phyloP scores from a whole-genome alignment of 2,797 vertebrate genomes.

The Tauraco hartlaubi region DNA sequence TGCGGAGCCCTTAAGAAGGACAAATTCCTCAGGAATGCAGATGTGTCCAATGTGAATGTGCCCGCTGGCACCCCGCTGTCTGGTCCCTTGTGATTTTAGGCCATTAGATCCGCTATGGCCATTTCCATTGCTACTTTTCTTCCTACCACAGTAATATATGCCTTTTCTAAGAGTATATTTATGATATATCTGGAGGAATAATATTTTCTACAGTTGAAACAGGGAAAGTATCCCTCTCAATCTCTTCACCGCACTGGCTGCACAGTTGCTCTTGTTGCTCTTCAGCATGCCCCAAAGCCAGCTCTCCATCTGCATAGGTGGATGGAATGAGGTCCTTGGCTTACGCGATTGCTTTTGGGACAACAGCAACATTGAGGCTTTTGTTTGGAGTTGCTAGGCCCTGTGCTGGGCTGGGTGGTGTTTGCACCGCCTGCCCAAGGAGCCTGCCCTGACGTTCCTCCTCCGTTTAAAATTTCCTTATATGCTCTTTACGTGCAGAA shows the following conservation, averaged over 20 bases:
- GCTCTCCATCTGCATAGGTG: not conserved
- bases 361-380: not conserved
- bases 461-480: not conserved
- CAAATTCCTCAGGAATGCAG: not conserved
- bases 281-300: not conserved
- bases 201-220: not conserved
- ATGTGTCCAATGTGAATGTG: not conserved
- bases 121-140: not conserved
- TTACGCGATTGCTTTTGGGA: not conserved
- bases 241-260: not conserved
- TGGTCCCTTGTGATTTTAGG: not conserved
- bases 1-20: not conserved
- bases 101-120: not conserved
- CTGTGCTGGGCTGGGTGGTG: rapidly evolving
- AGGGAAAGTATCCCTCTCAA: not conserved
- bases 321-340: not conserved
- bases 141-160: not conserved
- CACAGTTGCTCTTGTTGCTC: not conserved
- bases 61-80: not conserved
- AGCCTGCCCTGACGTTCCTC: rapidly evolving
- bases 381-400: not conserved
- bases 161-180: not conserved
- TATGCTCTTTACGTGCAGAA: not conserved
- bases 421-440: rapidly evolving
- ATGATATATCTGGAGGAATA: not conserved